phyloP scores from a whole-genome alignment of 1,140 invertebrate genomes.

The Bombus terrestris region DNA sequence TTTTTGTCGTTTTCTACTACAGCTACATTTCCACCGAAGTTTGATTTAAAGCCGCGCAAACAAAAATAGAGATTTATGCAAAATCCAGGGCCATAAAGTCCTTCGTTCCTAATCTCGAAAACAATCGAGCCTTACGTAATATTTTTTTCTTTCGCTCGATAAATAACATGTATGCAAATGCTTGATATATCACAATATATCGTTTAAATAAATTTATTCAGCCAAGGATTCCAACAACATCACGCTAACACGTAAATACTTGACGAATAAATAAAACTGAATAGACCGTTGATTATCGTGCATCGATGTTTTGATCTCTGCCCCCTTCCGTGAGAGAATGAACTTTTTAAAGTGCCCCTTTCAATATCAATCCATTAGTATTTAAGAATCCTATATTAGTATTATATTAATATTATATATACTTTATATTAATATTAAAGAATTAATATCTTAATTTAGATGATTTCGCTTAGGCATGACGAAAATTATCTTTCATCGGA shows the following conservation, averaged over 20 bases:
- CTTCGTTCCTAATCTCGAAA: constrained; percentile 26
- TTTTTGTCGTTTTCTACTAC: not conserved
- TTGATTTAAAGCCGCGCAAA: too few species aligned
- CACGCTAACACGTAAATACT: not conserved
- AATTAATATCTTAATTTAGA: too few species aligned
- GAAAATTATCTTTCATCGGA: not conserved
- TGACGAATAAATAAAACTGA: not conserved
- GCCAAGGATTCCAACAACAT: not conserved
- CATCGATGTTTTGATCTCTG: not conserved
- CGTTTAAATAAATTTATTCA: constrained; percentile 31
- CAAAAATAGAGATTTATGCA: not conserved
- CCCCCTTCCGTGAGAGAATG: too few species aligned
- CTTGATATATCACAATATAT: not conserved
- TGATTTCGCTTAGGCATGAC: too few species aligned
- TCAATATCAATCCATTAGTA: too few species aligned
- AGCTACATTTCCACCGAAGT: too few species aligned
- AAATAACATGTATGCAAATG: constrained; percentile 27
- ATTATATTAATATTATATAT: too few species aligned
- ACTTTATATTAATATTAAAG: too few species aligned
- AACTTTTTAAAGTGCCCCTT: too few species aligned
- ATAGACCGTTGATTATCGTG: not conserved
- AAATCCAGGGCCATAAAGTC: not conserved
- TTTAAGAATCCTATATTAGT: too few species aligned
- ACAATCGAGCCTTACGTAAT: constrained; percentile 30
- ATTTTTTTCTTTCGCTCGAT: not conserved